Percentiles rank a stretch among this genome's conserved stretches.
phyloP scores from a whole-genome alignment of 2,888 invertebrate species.

The Lomographa bimaculata region DNA sequence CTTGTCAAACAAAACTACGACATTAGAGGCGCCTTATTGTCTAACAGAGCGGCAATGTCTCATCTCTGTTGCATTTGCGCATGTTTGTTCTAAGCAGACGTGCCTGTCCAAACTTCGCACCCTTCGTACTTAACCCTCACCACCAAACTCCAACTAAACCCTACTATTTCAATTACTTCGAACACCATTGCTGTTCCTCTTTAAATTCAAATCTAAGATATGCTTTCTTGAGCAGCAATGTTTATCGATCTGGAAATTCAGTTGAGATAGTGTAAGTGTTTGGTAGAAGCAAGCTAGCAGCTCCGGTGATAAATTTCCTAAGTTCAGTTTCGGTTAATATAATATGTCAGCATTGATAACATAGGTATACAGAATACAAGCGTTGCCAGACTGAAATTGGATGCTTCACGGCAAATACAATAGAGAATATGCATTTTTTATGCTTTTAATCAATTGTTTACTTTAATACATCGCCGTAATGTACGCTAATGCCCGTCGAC shows the following conservation, averaged over 20 bases:
- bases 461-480: too few relatives aligned
- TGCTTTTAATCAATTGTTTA: too few relatives aligned
- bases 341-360: slow-evolving; percentile 13
- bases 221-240: too few relatives aligned
- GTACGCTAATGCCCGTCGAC: too few relatives aligned
- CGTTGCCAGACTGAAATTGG: too few relatives aligned
- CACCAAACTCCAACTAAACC: not conserved
- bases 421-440: too few relatives aligned
- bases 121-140: slow-evolving; percentile 7
- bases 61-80: slow-evolving; percentile 9
- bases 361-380: not conserved
- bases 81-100: slow-evolving; percentile 10
- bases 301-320: slow-evolving; percentile 20
- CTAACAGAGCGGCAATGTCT: slow-evolving; percentile 7
- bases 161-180: not conserved
- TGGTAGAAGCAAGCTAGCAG: slow-evolving; percentile 9
- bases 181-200: slow-evolving; percentile 1
- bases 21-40: slow-evolving; percentile 8
- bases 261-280: too few relatives aligned
- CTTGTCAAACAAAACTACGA: not conserved
- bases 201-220: too few relatives aligned
- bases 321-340: slow-evolving; percentile 20
- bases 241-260: not conserved
- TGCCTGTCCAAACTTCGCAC: slow-evolving; percentile 14
- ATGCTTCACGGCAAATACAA: too few relatives aligned